Percentiles rank a stretch among this genome's conserved stretches.
These are phyloP conservation scores for Apostichopus leukothele DNA, from an alignment of 53 echinoderm and acorn worm genomes.

Conservation along the genomic window DNA sequence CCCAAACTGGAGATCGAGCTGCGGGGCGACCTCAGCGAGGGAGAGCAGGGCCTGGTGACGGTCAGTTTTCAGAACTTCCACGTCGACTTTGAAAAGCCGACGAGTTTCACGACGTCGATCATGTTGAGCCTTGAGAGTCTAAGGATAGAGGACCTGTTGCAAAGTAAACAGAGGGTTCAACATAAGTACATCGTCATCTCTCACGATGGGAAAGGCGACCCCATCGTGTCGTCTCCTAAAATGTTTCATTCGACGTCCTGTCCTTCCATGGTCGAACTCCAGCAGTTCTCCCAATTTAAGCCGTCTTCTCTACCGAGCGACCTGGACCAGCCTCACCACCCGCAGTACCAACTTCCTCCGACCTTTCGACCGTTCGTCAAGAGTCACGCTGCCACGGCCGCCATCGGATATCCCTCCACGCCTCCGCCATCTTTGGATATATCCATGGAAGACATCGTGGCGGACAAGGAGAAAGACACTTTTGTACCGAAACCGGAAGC, in stretches of 20 bases:
- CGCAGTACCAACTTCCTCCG: slow-evolving; percentile 54
- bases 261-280: slow-evolving; percentile 76
- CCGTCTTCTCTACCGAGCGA: slow-evolving; percentile 82
- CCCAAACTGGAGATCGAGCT: slow-evolving; percentile 83
- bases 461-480: neutral
- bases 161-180: slow-evolving; percentile 49
- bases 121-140: slow-evolving; percentile 80
- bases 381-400: neutral
- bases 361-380: slow-evolving; percentile 29
- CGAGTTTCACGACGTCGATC: slow-evolving; percentile 63
- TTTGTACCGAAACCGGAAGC: slow-evolving; percentile 52
- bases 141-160: slow-evolving; percentile 86
- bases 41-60: slow-evolving; percentile 87
- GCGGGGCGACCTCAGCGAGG: slow-evolving; percentile 86
- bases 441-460: slow-evolving; percentile 67
- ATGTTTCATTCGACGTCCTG: slow-evolving; percentile 93
- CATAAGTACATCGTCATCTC: slow-evolving; percentile 89
- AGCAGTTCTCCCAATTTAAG: slow-evolving; percentile 64
- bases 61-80: slow-evolving; percentile 83
- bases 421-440: slow-evolving; percentile 86
- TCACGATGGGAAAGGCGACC: slow-evolving; percentile 55
- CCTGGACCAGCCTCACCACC: slow-evolving; percentile 56
- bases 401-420: slow-evolving; percentile 65
- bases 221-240: slow-evolving; percentile 30
- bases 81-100: slow-evolving; percentile 85